Evolutionary conservation across 2,113 vertebrate genomes (phyloP).

Genomic region (Salminus brasiliensis): DNA sequence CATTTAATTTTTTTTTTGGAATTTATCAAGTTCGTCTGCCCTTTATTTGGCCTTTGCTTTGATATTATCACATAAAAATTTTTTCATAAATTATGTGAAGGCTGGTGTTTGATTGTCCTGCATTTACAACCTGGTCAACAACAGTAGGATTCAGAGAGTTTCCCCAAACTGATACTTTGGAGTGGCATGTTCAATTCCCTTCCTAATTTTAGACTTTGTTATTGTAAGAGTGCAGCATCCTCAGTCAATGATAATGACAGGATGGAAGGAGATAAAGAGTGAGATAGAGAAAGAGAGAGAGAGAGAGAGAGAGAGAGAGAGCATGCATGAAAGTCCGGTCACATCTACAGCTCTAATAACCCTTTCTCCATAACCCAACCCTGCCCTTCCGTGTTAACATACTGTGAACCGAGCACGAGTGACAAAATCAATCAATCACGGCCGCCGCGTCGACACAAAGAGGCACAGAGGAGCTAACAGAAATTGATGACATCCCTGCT

Average conservation of each 20-base stretch:
- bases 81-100: too few species aligned
- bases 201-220: not conserved
- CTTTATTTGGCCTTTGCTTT: too few species aligned
- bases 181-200: not conserved
- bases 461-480: slow-evolving; percentile 99
- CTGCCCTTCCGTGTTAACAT: slow-evolving; percentile 98
- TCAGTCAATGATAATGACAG: slow-evolving; percentile 12
- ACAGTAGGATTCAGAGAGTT: not conserved
- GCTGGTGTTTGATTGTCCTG: not conserved
- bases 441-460: slow-evolving; percentile 82
- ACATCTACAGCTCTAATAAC: slow-evolving; percentile 81
- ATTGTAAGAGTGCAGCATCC: not conserved
- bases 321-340: slow-evolving; percentile 72
- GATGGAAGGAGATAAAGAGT: not conserved
- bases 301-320: slow-evolving; percentile 39
- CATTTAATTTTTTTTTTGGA: too few species aligned
- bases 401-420: slow-evolving; percentile 98
- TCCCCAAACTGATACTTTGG: not conserved
- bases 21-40: too few species aligned
- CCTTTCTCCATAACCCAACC: slow-evolving; percentile 90
- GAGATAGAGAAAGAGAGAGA: slow-evolving; percentile 1
- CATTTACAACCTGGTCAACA: not conserved
- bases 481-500: slow-evolving; percentile 99
- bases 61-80: too few species aligned
- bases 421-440: slow-evolving; percentile 99